Conservation (phyloP, 2,888 invertebrate species). For the Cerastoderma edule region DNA sequence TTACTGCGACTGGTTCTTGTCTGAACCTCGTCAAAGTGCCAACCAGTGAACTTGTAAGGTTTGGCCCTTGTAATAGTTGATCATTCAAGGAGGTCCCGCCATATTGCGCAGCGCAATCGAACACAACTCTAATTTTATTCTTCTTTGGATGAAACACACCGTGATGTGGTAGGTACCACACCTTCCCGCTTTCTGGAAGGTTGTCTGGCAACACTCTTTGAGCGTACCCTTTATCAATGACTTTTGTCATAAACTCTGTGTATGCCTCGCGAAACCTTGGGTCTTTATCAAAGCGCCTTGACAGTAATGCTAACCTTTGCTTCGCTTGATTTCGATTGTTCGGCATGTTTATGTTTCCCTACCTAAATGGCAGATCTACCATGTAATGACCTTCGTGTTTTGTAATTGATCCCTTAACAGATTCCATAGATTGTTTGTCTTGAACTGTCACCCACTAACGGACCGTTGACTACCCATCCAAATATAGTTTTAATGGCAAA, state of each 20-base stretch:
- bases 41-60: constrained; percentile 45
- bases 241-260: constrained; percentile 22
- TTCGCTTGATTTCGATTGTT: constrained; percentile 13
- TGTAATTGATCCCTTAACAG: not conserved
- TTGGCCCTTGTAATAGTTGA: constrained; percentile 39
- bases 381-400: constrained; percentile 41
- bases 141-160: constrained; percentile 48
- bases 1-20: constrained; percentile 50
- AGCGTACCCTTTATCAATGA: constrained; percentile 24
- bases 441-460: not conserved
- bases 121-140: constrained; percentile 41
- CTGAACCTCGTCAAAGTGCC: constrained; percentile 58
- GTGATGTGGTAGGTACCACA: constrained; percentile 39
- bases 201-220: constrained; percentile 14
- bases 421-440: constrained; percentile 10
- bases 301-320: not conserved
- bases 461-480: constrained; percentile 55
- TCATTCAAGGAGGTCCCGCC: constrained; percentile 45
- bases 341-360: not conserved
- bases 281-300: constrained; percentile 11
- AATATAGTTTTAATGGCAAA: constrained; percentile 45
- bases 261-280: not conserved
- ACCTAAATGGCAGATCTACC: constrained; percentile 42
- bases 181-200: not conserved
- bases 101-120: constrained; percentile 47